These are phyloP conservation scores for Dipodomys stephensi DNA, from an alignment of 2,113 vertebrate species.

Conservation along the genomic window DNA sequence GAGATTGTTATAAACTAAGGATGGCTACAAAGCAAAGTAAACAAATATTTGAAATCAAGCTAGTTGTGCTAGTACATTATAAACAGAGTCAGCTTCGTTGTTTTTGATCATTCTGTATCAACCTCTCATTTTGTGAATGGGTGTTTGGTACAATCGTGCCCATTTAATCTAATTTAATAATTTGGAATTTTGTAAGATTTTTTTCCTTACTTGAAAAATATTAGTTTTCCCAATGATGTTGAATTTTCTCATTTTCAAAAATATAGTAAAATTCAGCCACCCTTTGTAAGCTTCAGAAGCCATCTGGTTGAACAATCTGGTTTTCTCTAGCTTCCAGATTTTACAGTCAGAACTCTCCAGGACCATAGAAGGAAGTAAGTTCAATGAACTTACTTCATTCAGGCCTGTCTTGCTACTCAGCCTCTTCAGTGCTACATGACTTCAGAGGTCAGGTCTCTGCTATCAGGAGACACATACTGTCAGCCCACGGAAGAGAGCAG, in stretches of 20 bases:
- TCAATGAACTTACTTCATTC: slow-evolving; percentile 26
- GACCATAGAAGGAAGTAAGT: neutral
- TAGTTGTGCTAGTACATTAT: neutral
- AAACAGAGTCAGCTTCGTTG: neutral
- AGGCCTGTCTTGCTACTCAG: neutral
- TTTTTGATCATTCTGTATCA: slow-evolving; percentile 20
- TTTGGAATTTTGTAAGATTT: slow-evolving; percentile 14
- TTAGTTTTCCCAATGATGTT: neutral
- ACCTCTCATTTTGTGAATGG: neutral
- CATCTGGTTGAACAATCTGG: neutral
- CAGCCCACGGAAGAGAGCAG: slow-evolving; percentile 32
- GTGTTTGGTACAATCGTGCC: neutral
- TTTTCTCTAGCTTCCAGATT: neutral
- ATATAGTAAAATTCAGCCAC: slow-evolving; percentile 9
- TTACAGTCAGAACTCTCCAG: neutral
- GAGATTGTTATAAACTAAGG: slow-evolving; percentile 3
- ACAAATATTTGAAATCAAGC: slow-evolving; percentile 24
- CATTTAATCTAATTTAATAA: slow-evolving; percentile 4
- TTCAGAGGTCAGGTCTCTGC: slow-evolving; percentile 75
- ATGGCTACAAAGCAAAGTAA: slow-evolving; percentile 2
- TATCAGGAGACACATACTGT: slow-evolving; percentile 29
- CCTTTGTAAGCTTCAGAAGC: neutral
- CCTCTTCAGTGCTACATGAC: slow-evolving; percentile 65
- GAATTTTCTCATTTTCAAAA: slow-evolving; percentile 31
- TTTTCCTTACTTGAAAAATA: slow-evolving; percentile 45